A percentile compares a stretch with the other conserved stretches of the same genome.
phyloP scores from a whole-genome alignment of 2,888 invertebrate species.

The Caenorhabditis macrosperma region DNA sequence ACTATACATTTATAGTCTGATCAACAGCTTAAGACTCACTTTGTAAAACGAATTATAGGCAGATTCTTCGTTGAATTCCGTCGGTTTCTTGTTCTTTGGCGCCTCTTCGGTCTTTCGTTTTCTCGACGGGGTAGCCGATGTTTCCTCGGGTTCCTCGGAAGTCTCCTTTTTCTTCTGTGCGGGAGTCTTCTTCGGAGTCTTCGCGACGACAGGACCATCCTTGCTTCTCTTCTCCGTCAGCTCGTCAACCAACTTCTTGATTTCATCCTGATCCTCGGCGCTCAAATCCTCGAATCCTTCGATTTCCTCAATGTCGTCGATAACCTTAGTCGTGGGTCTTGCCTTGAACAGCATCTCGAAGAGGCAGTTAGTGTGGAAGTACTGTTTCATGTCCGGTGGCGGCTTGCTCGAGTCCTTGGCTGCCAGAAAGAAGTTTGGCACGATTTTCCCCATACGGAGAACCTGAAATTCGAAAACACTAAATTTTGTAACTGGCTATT shows the following conservation, averaged over 20 bases:
- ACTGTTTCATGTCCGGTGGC: constrained; percentile 85
- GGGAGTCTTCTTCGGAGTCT: constrained; percentile 56
- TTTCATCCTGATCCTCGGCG: constrained; percentile 55
- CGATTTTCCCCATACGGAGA: constrained; percentile 86
- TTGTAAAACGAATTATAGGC: constrained; percentile 64
- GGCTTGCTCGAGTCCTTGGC: constrained; percentile 82
- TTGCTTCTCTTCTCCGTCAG: constrained; percentile 54
- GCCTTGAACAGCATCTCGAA: constrained; percentile 89
- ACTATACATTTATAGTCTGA: background rate
- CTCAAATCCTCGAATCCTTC: constrained; percentile 81
- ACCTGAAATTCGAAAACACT: constrained; percentile 33
- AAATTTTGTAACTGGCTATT: no score
- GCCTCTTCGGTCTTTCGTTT: constrained; percentile 32
- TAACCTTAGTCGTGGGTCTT: constrained; percentile 88
- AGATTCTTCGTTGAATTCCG: constrained; percentile 54
- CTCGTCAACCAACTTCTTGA: constrained; percentile 67
- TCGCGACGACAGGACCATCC: constrained; percentile 37
- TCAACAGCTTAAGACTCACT: constrained; percentile 17
- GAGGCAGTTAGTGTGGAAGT: constrained; percentile 84
- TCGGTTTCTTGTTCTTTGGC: constrained; percentile 34
- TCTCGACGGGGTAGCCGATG: constrained; percentile 13
- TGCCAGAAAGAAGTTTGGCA: constrained; percentile 87
- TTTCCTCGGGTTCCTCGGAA: constrained; percentile 5
- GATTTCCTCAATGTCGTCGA: constrained; percentile 87
- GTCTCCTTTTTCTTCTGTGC: constrained; percentile 24